These are phyloP conservation scores for Recurvirostra avosetta DNA, from an alignment of 2,113 vertebrate species.

Conservation along the genomic window DNA sequence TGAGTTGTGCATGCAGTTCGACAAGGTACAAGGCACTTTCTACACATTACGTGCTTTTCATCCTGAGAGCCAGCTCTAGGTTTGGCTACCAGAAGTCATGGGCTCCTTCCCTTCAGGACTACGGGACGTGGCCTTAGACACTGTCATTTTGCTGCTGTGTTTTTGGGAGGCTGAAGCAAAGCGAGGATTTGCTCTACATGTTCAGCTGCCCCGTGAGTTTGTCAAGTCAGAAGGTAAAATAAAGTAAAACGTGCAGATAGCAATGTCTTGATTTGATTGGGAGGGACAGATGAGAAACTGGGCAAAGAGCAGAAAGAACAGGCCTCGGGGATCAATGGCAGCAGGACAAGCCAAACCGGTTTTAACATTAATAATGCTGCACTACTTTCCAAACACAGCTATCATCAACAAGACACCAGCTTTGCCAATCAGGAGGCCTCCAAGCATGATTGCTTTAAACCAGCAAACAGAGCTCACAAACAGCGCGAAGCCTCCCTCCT, in stretches of 20 bases:
- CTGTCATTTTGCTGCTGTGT: background rate
- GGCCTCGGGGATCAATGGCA: constrained; percentile 67
- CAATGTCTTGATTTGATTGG: constrained; percentile 69
- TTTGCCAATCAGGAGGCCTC: constrained; percentile 60
- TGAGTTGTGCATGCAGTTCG: fast-evolving
- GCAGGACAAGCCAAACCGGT: constrained; percentile 80
- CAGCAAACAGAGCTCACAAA: constrained; percentile 2
- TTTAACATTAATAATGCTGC: constrained; percentile 73
- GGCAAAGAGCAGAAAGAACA: constrained; percentile 70
- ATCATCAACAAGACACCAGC: constrained; percentile 64
- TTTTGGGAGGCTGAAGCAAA: background rate
- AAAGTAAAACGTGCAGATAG: constrained; percentile 34
- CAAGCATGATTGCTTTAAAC: constrained; percentile 21
- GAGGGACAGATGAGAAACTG: constrained; percentile 75
- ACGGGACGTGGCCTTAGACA: background rate
- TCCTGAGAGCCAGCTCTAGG: background rate
- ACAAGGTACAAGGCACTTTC: background rate
- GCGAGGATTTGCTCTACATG: background rate
- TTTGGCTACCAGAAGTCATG: background rate
- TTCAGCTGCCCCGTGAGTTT: background rate
- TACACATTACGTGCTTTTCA: fast-evolving
- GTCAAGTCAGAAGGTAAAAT: constrained; percentile 19
- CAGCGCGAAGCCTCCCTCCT: background rate
- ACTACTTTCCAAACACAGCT: constrained; percentile 65
- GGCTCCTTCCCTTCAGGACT: background rate